Evolutionary conservation across 2,888 invertebrate genomes (phyloP).

Genomic region (Apotomis betuletana): DNA sequence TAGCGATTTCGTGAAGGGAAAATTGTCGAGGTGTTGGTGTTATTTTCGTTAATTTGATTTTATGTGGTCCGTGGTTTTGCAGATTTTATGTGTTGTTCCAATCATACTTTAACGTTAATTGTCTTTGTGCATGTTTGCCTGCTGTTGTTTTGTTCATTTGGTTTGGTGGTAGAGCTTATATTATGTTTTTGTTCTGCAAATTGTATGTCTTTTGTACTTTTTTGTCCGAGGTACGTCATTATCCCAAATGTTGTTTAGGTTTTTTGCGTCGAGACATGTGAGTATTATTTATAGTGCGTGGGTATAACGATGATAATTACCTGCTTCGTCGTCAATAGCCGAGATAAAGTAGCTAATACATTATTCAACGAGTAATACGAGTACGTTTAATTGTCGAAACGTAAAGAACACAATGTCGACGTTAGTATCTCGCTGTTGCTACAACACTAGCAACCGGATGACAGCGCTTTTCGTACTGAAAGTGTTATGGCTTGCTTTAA

Average conservation of each 20-base stretch:
- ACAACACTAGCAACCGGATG: slow-evolving; percentile 46
- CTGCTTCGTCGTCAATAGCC: slow-evolving; percentile 47
- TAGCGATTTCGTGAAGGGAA: slow-evolving; percentile 57
- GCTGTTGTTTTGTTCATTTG: slow-evolving; percentile 58
- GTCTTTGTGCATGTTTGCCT: slow-evolving; percentile 80
- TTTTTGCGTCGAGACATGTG: slow-evolving; percentile 44
- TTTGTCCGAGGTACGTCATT: slow-evolving; percentile 42
- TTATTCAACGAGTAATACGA: slow-evolving; percentile 56
- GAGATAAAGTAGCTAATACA: slow-evolving; percentile 53
- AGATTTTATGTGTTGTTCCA: slow-evolving; percentile 55
- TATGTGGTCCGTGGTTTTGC: slow-evolving; percentile 60
- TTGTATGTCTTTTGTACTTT: slow-evolving; percentile 41
- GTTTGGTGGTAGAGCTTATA: slow-evolving; percentile 56
- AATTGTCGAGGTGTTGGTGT: slow-evolving; percentile 69
- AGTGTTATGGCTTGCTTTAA: slow-evolving; percentile 11
- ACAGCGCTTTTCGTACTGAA: slow-evolving; percentile 47
- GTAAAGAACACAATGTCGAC: slow-evolving; percentile 59
- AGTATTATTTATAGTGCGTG: slow-evolving; percentile 43
- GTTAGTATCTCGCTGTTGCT: slow-evolving; percentile 45
- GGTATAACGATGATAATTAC: slow-evolving; percentile 46
- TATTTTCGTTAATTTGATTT: slow-evolving; percentile 51
- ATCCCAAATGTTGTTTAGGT: slow-evolving; percentile 48
- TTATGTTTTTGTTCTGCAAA: slow-evolving; percentile 42
- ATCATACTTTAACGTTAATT: slow-evolving; percentile 64
- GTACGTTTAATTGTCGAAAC: slow-evolving; percentile 57